Evolutionary conservation across 2,888 invertebrate genomes (phyloP), one percentile per base, ranked within the genome.

Genomic region (Xestia sexstrigata): DNA sequence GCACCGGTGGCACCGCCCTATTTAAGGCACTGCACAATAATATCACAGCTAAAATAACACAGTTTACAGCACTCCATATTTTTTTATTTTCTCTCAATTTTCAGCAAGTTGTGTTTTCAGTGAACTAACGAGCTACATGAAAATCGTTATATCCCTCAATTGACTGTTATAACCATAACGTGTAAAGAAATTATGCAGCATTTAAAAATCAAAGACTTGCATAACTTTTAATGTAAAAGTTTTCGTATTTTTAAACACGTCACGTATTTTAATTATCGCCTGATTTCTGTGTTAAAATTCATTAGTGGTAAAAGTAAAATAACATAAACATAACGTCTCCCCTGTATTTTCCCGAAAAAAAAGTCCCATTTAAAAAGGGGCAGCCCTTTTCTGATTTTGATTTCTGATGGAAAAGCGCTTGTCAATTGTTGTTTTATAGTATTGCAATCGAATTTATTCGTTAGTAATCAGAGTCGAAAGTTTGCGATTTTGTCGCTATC

Each of bases 181-280:
- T 47, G 52, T 47, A 20, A 74, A 70, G 60, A 11, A 49, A 66
- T 49, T 26, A 52, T 52, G 13, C 26, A n/a, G 39, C 55, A 26
- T 42, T 70, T 42, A 58, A 72, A 68, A 68, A 80, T 70, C n/a
- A 39, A 65, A 52, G 6, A 47, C 3, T 30, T 5, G 26, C 49
- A 17, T 26, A 26, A 39, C 6, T 45, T 35, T 79, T 47, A 47
- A 30, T 23, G 20, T 20, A 8, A 52, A 23, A 2, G 15, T 58
- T 47, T 30, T 20, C 9, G 9, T 66, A 30, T 47, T 47, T 75
- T 39, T 9, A n/a, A 17, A 45, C n/a, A 39, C 15, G 39, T 26
- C 13, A 39, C 26, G 9, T 47, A 58, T 73, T 26, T 45, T 35
- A 17, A 5, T 2, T 20, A 55, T 42, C 7, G 0, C 39, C 8